Evolutionary conservation across 2,888 invertebrate genomes (phyloP).

Genomic region (Athrips mouffetella): DNA sequence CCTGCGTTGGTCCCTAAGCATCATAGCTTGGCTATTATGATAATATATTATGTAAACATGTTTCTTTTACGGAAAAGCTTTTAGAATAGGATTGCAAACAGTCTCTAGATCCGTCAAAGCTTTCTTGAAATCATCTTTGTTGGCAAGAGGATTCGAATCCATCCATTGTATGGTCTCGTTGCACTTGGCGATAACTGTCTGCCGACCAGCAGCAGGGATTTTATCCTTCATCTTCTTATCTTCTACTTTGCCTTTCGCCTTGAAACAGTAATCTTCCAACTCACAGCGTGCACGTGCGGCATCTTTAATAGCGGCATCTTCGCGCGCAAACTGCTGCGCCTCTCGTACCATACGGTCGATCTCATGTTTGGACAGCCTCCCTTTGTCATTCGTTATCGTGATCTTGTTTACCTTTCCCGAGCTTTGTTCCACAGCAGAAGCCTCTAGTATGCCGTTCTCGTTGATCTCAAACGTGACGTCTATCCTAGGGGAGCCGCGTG

Average conservation of each 20-base stretch:
- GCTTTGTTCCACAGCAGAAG: conserved; percentile 61
- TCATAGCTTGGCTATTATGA: too few relatives aligned
- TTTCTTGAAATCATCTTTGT: background rate
- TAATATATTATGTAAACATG: too few relatives aligned
- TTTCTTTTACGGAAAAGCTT: background rate
- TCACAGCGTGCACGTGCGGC: too few relatives aligned
- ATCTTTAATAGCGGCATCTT: too few relatives aligned
- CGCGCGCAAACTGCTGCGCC: too few relatives aligned
- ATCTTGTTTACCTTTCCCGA: background rate
- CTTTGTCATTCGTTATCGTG: background rate
- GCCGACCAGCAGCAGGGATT: background rate
- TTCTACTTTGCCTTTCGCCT: background rate
- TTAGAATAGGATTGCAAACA: background rate
- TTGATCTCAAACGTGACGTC: background rate
- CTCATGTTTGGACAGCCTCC: background rate
- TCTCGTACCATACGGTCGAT: background rate
- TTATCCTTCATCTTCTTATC: background rate
- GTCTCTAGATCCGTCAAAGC: background rate
- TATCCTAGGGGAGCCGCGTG: conserved; percentile 55
- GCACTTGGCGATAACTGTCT: background rate
- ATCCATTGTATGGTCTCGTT: background rate
- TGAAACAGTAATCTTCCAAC: background rate
- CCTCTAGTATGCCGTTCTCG: conserved; percentile 34
- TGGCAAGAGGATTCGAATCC: too few relatives aligned
- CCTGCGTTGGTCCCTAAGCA: too few relatives aligned